Conservation (phyloP, 2,888 invertebrate species). For the Ypsolopha scabrella region DNA sequence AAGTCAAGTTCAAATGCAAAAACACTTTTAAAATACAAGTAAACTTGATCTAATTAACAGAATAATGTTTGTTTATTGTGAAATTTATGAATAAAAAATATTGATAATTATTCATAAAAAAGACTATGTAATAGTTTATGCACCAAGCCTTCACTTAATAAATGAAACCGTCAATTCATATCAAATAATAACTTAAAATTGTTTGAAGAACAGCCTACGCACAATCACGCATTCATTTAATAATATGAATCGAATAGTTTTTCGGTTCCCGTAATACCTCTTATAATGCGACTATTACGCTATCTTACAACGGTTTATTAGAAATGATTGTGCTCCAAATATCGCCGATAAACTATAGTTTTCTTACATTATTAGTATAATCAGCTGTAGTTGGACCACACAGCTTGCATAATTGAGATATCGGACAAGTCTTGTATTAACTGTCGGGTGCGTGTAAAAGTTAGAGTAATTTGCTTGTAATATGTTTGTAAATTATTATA, state of each 20-base stretch:
- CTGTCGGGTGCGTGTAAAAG: background rate
- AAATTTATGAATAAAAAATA: no score
- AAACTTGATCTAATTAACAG: no score
- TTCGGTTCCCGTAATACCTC: constrained; percentile 43
- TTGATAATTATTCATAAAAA: no score
- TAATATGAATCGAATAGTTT: constrained; percentile 28
- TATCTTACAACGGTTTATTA: constrained; percentile 47
- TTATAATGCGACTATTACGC: constrained; percentile 57
- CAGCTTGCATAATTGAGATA: constrained; percentile 58
- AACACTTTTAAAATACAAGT: no score
- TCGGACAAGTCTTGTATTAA: constrained; percentile 28
- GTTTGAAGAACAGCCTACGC: background rate
- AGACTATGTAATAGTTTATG: no score
- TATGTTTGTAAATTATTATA: no score
- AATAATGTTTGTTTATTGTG: no score
- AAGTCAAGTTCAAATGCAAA: no score
- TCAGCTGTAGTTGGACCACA: constrained; percentile 50
- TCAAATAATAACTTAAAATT: background rate
- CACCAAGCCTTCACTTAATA: no score
- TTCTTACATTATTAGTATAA: constrained; percentile 46
- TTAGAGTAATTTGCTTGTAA: no score
- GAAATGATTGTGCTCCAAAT: constrained; percentile 55
- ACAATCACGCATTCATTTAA: background rate
- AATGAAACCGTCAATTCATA: background rate
- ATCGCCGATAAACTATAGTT: constrained; percentile 46